These are phyloP conservation scores for Hyposoter didymator DNA, from an alignment of 2,888 invertebrate species.

Conservation along the genomic window DNA sequence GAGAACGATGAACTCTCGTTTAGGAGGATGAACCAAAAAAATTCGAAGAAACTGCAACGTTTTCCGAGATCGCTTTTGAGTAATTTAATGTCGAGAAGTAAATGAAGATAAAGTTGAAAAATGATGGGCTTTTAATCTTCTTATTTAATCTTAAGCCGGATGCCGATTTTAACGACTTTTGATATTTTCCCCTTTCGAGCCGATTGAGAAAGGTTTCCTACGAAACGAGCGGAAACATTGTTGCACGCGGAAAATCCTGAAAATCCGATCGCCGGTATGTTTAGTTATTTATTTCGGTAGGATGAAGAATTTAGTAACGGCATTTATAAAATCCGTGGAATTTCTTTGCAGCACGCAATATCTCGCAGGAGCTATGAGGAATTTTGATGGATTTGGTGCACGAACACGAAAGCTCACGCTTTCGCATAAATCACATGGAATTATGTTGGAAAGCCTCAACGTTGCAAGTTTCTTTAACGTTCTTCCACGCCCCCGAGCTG, in stretches of 20 bases:
- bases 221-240: not conserved
- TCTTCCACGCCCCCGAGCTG: conserved; percentile 10
- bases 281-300: not conserved
- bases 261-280: not conserved
- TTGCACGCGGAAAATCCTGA: not conserved
- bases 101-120: not conserved
- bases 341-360: conserved; percentile 6
- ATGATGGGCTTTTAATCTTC: not conserved
- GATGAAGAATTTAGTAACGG: not conserved
- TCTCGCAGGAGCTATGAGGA: not conserved
- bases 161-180: not conserved
- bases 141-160: not conserved
- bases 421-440: conserved; percentile 17
- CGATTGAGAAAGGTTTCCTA: not conserved
- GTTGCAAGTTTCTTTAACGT: conserved; percentile 22
- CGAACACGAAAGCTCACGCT: conserved; percentile 8
- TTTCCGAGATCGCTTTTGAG: not conserved
- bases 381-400: conserved; percentile 8
- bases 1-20: not conserved
- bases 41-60: not conserved
- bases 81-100: no score
- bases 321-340: not conserved
- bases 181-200: not conserved
- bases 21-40: not conserved
- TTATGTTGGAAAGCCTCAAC: conserved; percentile 1